Conservation (phyloP, 2,888 invertebrate species). For the Chrysolina haemoptera region DNA sequence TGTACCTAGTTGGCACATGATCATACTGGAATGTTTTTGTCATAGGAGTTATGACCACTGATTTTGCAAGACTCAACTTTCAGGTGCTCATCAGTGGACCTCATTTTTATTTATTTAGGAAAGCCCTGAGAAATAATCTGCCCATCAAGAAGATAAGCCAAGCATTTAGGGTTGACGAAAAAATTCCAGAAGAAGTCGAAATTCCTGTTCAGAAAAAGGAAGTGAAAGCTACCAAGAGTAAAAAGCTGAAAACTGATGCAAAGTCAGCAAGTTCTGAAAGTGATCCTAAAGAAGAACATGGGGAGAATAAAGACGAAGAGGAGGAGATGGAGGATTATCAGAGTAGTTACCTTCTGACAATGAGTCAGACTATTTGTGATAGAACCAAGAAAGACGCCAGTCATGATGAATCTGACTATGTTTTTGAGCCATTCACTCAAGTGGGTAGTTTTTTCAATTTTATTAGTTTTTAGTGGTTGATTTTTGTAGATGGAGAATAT, state of each 20-base stretch:
- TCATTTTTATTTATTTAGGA: conserved; percentile 76
- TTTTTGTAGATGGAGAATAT: conserved; percentile 76
- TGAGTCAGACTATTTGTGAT: conserved; percentile 73
- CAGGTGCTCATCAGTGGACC: conserved; percentile 77
- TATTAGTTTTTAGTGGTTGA: conserved; percentile 41
- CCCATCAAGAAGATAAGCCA: conserved; percentile 74
- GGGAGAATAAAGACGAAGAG: conserved; percentile 54
- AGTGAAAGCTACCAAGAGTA: conserved; percentile 33
- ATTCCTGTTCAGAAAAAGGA: conserved; percentile 46
- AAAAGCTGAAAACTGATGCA: conserved; percentile 56
- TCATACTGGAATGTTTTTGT: too few relatives aligned
- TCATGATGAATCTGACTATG: conserved; percentile 61
- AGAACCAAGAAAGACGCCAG: conserved; percentile 28
- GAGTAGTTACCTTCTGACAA: conserved; percentile 80
- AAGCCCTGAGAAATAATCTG: conserved; percentile 75
- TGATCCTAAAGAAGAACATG: conserved; percentile 44
- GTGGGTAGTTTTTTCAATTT: conserved; percentile 62
- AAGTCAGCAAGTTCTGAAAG: conserved; percentile 53
- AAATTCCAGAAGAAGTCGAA: conserved; percentile 59
- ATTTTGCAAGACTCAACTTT: conserved; percentile 38
- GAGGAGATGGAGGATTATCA: conserved; percentile 71
- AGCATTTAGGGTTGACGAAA: conserved; percentile 63
- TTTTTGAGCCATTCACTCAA: conserved; percentile 78
- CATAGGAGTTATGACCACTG: background rate
- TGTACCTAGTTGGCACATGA: too few relatives aligned